Evolutionary conservation across 1,140 invertebrate species (phyloP).

Genomic region (Chrysomallon squamiferum): DNA sequence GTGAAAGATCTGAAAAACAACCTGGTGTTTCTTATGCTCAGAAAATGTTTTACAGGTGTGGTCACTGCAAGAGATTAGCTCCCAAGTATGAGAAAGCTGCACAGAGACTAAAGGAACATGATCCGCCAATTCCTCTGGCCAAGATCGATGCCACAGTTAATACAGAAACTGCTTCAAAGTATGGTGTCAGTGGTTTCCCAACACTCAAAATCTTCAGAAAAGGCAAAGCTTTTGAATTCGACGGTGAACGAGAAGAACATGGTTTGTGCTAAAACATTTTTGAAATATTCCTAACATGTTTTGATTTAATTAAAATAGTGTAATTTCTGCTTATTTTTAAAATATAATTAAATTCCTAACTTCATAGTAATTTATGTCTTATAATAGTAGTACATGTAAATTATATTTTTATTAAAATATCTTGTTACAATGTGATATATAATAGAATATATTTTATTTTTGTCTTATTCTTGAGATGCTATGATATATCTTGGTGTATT

Average conservation of each 20-base stretch:
- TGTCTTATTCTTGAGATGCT: too few species aligned
- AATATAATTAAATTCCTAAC: not conserved
- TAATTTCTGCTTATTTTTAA: not conserved
- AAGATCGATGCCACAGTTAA: slow-evolving; percentile 68
- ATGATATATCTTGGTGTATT: too few species aligned
- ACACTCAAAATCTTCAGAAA: slow-evolving; percentile 64
- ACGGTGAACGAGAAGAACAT: slow-evolving; percentile 60
- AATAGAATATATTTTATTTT: too few species aligned
- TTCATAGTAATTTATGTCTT: not conserved
- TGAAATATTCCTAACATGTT: not conserved
- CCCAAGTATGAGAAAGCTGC: slow-evolving; percentile 97
- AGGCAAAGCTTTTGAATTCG: slow-evolving; percentile 62
- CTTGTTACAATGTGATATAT: too few species aligned
- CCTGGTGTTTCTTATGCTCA: not conserved
- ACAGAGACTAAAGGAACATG: slow-evolving; percentile 77
- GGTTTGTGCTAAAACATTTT: slow-evolving; percentile 43
- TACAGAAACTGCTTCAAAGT: slow-evolving; percentile 62
- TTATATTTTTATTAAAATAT: too few species aligned
- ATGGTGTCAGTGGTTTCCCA: slow-evolving; percentile 63
- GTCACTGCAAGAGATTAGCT: slow-evolving; percentile 95
- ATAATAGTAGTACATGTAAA: not conserved
- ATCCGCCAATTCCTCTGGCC: slow-evolving; percentile 62
- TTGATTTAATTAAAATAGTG: not conserved
- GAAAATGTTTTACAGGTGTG: slow-evolving; percentile 69
- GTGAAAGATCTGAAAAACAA: not conserved